These are phyloP conservation scores for Ailuropoda melanoleuca DNA, from an alignment of 2,113 vertebrate genomes.

Conservation along the genomic window DNA sequence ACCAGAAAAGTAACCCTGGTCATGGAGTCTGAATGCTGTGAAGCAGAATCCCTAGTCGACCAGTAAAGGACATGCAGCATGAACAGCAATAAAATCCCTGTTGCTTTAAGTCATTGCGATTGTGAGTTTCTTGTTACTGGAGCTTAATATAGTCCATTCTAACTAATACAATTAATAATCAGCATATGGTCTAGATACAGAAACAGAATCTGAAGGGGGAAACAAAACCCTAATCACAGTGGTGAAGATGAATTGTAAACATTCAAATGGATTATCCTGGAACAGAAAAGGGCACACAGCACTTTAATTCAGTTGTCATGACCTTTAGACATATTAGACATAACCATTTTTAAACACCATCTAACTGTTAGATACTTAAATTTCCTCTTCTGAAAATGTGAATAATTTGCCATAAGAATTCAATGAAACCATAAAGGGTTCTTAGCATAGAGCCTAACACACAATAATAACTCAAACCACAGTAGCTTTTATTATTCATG, in stretches of 20 bases:
- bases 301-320: neutral
- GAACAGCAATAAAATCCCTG: neutral
- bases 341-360: neutral
- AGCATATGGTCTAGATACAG: neutral
- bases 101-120: neutral
- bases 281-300: neutral
- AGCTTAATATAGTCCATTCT: neutral
- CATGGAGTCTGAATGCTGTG: neutral
- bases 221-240: neutral
- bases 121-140: neutral
- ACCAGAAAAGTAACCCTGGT: neutral
- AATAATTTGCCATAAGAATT: neutral
- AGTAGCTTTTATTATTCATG: neutral
- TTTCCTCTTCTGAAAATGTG: neutral
- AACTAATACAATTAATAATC: neutral
- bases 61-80: neutral
- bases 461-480: neutral
- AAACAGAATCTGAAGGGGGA: neutral
- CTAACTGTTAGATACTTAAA: neutral
- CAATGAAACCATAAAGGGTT: neutral
- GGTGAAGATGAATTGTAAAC: neutral
- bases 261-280: neutral
- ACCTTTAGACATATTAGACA: neutral
- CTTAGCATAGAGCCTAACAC: neutral
- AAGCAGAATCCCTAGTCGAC: neutral